Conservation (phyloP, 2,888 invertebrate genomes). For the Erebia aethiops region DNA sequence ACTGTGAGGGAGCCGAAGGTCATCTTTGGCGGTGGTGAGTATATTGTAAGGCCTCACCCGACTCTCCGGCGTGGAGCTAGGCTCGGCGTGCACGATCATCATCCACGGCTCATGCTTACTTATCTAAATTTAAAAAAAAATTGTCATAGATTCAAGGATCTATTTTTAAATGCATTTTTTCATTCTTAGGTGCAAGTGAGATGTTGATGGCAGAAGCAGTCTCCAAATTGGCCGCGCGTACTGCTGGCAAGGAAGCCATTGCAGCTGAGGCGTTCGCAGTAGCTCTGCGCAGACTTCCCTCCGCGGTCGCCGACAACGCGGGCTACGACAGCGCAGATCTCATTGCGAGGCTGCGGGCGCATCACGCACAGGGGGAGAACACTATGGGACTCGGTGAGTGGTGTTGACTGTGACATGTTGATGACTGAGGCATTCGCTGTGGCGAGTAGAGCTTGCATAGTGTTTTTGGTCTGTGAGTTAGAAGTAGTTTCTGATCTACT, state of each 20-base stretch:
- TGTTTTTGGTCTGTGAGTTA: too few relatives aligned
- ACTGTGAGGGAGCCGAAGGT: conserved; percentile 97
- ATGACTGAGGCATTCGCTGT: too few relatives aligned
- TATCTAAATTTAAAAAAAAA: background rate
- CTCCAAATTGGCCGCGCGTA: conserved; percentile 90
- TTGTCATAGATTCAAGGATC: background rate
- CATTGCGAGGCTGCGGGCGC: conserved; percentile 94
- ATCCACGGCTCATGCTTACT: too few relatives aligned
- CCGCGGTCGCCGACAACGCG: conserved; percentile 98
- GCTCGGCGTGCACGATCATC: conserved; percentile 99
- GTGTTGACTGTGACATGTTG: too few relatives aligned
- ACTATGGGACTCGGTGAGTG: conserved; percentile 90
- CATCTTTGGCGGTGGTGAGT: conserved; percentile 97
- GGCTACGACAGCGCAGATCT: conserved; percentile 98
- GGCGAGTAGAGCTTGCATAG: too few relatives aligned
- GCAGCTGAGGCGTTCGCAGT: conserved; percentile 97
- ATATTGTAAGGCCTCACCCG: conserved; percentile 89
- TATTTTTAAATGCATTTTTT: background rate
- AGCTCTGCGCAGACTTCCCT: conserved; percentile 95
- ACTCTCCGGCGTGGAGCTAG: conserved; percentile 96
- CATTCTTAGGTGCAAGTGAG: conserved; percentile 90
- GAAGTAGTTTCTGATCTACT: too few relatives aligned
- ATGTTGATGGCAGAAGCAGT: conserved; percentile 98
- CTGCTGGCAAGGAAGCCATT: conserved; percentile 97
- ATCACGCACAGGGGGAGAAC: conserved; percentile 91